phyloP scores from a whole-genome alignment of 2,797 vertebrate species.

The Aeoliscus strigatus region DNA sequence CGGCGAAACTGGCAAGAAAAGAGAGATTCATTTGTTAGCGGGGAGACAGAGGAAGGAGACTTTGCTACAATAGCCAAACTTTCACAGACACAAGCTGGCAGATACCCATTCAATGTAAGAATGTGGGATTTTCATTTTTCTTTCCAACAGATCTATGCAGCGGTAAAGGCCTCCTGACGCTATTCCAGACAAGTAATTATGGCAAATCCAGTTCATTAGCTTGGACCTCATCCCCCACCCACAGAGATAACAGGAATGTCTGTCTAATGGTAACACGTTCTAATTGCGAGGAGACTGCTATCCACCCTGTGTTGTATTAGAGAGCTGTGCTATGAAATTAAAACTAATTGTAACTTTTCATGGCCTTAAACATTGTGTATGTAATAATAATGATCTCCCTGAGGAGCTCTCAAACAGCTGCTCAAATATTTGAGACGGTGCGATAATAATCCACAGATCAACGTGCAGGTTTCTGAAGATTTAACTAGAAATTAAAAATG shows the following conservation, averaged over 20 bases:
- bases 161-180: conserved; percentile 54
- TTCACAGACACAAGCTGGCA: conserved; percentile 47
- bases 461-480: too few species aligned
- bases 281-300: conserved; percentile 28
- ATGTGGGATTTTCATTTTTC: conserved; percentile 65
- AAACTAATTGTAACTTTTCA: not conserved
- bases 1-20: conserved; percentile 57
- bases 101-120: conserved; percentile 61
- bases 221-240: conserved; percentile 34
- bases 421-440: not conserved
- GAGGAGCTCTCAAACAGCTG: not conserved
- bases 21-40: conserved; percentile 65
- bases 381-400: not conserved
- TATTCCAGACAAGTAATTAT: conserved; percentile 67
- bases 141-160: conserved; percentile 53
- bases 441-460: not conserved
- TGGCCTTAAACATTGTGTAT: not conserved
- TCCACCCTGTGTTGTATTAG: conserved; percentile 18
- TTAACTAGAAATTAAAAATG: too few species aligned
- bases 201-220: conserved; percentile 68
- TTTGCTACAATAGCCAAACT: conserved; percentile 51
- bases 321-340: conserved; percentile 4
- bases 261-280: conserved; percentile 27
- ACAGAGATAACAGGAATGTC: conserved; percentile 40
- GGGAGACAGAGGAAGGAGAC: conserved; percentile 39